Evolutionary conservation across 2,113 vertebrate species (phyloP).

Genomic region (Asarcornis scutulata): DNA sequence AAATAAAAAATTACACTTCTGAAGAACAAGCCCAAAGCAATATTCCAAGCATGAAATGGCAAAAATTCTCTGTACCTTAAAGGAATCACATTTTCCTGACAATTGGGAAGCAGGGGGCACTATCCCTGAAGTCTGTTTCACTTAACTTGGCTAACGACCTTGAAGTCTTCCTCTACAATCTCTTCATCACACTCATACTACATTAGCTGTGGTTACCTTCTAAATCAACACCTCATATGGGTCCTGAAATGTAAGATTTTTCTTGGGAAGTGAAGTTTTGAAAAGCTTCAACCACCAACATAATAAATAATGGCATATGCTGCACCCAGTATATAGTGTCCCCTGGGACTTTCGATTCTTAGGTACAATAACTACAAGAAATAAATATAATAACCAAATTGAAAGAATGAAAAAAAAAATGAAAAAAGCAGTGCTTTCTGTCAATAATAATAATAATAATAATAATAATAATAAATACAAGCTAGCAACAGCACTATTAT

Average conservation of each 20-base stretch:
- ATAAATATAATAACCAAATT: not conserved
- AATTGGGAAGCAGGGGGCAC: not conserved
- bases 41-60: conserved; percentile 33
- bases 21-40: conserved; percentile 46
- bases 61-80: not conserved
- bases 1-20: not conserved
- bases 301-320: not conserved
- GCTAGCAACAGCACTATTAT: not conserved
- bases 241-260: not conserved
- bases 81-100: not conserved
- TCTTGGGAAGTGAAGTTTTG: not conserved
- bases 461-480: not conserved
- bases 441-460: not conserved
- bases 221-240: not conserved
- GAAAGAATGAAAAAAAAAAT: not conserved
- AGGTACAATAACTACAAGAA: not conserved
- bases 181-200: not conserved
- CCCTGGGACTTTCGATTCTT: not conserved
- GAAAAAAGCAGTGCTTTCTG: not conserved
- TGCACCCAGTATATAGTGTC: rapidly evolving
- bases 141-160: not conserved
- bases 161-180: not conserved
- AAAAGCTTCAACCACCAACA: not conserved
- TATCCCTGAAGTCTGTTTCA: not conserved
- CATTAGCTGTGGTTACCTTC: not conserved